Percentiles rank a stretch among this genome's conserved stretches.
phyloP scores from a whole-genome alignment of 2,888 invertebrate genomes.

The Euplexia lucipara region DNA sequence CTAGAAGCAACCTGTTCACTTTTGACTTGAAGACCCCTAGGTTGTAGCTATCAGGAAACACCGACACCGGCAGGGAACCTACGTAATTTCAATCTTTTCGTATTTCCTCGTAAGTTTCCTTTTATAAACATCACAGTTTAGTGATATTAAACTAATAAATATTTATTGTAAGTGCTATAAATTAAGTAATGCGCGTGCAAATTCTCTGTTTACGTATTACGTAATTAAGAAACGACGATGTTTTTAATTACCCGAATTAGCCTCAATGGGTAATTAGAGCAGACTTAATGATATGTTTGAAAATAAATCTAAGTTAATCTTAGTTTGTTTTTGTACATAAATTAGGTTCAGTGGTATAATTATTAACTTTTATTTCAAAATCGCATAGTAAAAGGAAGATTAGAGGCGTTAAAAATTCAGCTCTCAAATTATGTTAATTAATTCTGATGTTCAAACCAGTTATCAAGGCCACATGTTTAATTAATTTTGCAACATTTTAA shows the following conservation, averaged over 20 bases:
- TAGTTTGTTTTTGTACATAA: constrained; percentile 30
- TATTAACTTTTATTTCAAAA: constrained; percentile 13
- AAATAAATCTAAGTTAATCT: constrained; percentile 22
- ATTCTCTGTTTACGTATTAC: constrained; percentile 32
- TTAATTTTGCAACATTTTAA: constrained; percentile 43
- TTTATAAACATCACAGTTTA: too few relatives aligned
- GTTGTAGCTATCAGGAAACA: too few relatives aligned
- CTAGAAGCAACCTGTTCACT: too few relatives aligned
- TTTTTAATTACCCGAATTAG: constrained; percentile 47
- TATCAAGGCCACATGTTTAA: constrained; percentile 51
- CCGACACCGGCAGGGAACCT: too few relatives aligned
- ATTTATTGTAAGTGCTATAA: background rate
- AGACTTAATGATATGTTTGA: constrained; percentile 40
- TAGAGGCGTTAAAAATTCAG: background rate
- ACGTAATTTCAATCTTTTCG: too few relatives aligned
- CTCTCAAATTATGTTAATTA: constrained; percentile 45
- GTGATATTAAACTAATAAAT: too few relatives aligned
- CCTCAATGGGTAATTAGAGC: constrained; percentile 49
- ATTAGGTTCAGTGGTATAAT: constrained; percentile 19
- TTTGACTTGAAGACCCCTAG: too few relatives aligned
- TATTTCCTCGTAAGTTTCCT: too few relatives aligned
- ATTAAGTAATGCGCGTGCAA: constrained; percentile 5
- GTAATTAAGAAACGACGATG: constrained; percentile 38
- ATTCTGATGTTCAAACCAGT: constrained; percentile 38
- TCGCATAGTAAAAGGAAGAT: constrained; percentile 1